Conservation (phyloP, 2,797 vertebrate species). For the Clamator glandarius region DNA sequence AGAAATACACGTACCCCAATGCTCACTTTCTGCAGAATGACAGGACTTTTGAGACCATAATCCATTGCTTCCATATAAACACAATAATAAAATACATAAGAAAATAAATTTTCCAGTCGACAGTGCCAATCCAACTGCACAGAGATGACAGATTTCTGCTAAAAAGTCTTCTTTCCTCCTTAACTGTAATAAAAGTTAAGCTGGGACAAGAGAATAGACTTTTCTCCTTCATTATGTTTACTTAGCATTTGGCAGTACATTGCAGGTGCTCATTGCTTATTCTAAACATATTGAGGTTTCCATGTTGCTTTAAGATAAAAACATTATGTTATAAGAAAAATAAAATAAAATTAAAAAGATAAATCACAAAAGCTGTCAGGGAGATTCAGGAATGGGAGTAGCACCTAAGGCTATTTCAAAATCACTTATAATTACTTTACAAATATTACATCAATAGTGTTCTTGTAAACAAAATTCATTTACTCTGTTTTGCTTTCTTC, state of each 20-base stretch:
- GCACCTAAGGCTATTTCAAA: background rate
- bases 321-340: background rate
- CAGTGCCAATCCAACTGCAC: background rate
- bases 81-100: background rate
- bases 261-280: background rate
- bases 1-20: fast-evolving
- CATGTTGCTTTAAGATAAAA: background rate
- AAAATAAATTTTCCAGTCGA: background rate
- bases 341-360: background rate
- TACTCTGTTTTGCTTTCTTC: background rate
- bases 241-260: background rate
- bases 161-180: background rate
- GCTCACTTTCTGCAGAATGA: background rate
- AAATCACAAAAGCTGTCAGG: background rate
- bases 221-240: background rate
- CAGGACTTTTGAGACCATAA: background rate
- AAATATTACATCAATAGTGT: background rate
- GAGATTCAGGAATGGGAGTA: background rate
- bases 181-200: background rate
- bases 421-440: background rate
- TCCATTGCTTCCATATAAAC: background rate
- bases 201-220: background rate
- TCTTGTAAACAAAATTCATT: background rate
- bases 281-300: background rate
- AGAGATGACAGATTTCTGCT: background rate